Percentiles rank a stretch among this genome's conserved stretches.
phyloP scores from a whole-genome alignment of 1,140 invertebrate species.

The Drosophila simulans region DNA sequence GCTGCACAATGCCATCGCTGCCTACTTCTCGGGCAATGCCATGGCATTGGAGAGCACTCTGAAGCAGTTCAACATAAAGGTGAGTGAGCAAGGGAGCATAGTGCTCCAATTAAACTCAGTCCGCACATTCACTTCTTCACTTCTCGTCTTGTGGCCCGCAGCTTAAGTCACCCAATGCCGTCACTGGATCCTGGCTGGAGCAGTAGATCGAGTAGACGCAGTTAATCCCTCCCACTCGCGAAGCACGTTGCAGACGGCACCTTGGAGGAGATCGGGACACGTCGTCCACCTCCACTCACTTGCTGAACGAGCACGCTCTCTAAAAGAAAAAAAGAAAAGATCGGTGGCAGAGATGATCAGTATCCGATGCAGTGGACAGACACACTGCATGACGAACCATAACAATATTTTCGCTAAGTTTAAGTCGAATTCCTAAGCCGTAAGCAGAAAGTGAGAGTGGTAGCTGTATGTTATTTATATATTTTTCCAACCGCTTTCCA shows the following conservation, averaged over 20 bases:
- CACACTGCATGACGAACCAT: conserved; percentile 26
- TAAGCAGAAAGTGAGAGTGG: conserved; percentile 63
- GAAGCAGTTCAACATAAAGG: conserved; percentile 97
- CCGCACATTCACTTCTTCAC: too few species aligned
- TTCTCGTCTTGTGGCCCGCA: conserved; percentile 12
- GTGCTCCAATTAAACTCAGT: neutral
- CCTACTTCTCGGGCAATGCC: conserved; percentile 98
- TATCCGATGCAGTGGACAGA: conserved; percentile 5
- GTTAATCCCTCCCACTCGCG: neutral
- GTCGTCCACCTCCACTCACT: conserved; percentile 17
- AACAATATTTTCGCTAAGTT: conserved; percentile 55
- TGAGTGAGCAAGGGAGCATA: conserved; percentile 1
- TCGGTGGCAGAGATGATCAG: conserved; percentile 21
- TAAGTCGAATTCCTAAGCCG: conserved; percentile 61
- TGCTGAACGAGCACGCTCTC: conserved; percentile 75
- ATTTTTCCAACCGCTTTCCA: conserved; percentile 40
- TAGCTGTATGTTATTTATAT: conserved; percentile 28
- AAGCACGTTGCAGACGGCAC: conserved; percentile 37
- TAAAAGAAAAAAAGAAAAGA: conserved; percentile 32
- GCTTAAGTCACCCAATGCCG: conserved; percentile 83
- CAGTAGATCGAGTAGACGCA: conserved; percentile 60
- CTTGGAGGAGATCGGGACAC: neutral
- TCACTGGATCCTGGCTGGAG: conserved; percentile 80
- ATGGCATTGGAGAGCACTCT: conserved; percentile 96
- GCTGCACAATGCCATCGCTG: conserved; percentile 98